Percentiles rank a stretch among this genome's conserved stretches.
phyloP scores from a whole-genome alignment of 2,113 vertebrate species.

The Cavia aperea region DNA sequence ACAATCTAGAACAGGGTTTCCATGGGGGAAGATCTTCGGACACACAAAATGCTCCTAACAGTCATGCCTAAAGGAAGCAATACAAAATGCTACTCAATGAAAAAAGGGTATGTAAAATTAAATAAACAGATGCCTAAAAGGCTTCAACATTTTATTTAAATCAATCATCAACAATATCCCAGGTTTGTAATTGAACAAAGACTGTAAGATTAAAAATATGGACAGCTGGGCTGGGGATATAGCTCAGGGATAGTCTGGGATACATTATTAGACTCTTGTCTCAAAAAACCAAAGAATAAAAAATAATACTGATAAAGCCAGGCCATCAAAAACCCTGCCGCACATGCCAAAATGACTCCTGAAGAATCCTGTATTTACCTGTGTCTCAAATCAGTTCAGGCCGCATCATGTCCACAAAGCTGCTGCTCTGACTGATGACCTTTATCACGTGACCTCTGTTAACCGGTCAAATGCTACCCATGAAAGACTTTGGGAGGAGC shows the following conservation, averaged over 20 bases:
- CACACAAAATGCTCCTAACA: not conserved
- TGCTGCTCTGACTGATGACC: not conserved
- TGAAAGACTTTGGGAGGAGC: not conserved
- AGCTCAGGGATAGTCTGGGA: not conserved
- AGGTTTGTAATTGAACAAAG: constrained; percentile 9
- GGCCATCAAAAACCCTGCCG: not conserved
- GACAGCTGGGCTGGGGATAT: not conserved
- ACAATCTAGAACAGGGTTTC: not conserved
- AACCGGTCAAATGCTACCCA: not conserved
- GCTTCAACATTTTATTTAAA: not conserved
- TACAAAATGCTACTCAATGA: not conserved
- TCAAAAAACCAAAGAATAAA: not conserved
- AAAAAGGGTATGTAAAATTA: not conserved
- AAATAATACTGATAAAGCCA: not conserved
- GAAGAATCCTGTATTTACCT: not conserved
- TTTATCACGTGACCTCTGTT: not conserved
- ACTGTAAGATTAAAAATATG: not conserved
- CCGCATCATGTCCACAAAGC: not conserved
- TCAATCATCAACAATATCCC: not conserved
- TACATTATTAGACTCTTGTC: not conserved
- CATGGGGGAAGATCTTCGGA: not conserved
- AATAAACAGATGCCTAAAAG: not conserved
- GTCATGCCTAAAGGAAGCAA: not conserved
- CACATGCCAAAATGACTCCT: not conserved
- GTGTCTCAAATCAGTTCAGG: not conserved